Evolutionary conservation across 2,888 invertebrate genomes (phyloP).

Genomic region (Parasteatoda lunata): DNA sequence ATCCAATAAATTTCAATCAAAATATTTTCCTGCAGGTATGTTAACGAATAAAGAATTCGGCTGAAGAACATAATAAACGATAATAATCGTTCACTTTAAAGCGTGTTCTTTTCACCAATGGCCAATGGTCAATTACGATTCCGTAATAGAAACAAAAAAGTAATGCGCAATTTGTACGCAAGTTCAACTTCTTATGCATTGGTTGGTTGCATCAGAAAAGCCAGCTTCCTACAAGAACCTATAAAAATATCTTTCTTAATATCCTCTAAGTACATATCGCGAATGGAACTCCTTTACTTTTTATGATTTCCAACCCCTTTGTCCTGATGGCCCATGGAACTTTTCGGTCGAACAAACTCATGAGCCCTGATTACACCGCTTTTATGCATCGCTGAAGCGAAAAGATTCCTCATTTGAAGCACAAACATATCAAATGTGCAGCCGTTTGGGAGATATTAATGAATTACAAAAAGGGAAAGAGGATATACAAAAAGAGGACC

Average conservation of each 20-base stretch:
- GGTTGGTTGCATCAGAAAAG: not conserved
- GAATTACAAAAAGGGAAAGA: not conserved
- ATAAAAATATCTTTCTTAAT: not conserved
- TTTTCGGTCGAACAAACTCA: not conserved
- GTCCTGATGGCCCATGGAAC: not conserved
- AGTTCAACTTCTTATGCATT: not conserved
- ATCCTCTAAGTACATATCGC: not conserved
- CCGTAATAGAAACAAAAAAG: not conserved
- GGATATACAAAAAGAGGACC: constrained; percentile 3
- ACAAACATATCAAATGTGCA: constrained; percentile 1
- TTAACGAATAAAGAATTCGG: no score
- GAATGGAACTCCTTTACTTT: not conserved
- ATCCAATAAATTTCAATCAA: no score
- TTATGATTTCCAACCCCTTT: not conserved
- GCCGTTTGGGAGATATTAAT: constrained; percentile 1
- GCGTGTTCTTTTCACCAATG: no score
- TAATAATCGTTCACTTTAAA: no score
- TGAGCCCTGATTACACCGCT: not conserved
- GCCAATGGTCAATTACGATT: not conserved
- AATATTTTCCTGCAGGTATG: no score
- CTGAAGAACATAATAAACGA: no score
- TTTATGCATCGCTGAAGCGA: not conserved
- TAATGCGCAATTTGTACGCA: not conserved
- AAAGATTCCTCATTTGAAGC: not conserved
- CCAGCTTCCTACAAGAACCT: not conserved